These are phyloP conservation scores for Murina feae DNA, from an alignment of 2,113 vertebrate genomes.

Conservation along the genomic window DNA sequence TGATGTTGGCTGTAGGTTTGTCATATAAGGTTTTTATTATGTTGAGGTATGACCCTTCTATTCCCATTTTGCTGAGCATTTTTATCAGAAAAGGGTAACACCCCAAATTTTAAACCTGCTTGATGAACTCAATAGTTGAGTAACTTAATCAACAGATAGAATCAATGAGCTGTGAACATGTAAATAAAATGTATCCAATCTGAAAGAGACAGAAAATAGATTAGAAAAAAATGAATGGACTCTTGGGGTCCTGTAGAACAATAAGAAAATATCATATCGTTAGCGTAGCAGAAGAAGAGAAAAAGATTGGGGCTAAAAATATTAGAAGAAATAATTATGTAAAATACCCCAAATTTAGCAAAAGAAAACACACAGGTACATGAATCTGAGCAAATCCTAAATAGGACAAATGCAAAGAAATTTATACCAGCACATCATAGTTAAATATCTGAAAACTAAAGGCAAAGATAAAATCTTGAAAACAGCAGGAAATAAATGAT, in stretches of 20 bases:
- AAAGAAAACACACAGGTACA: neutral
- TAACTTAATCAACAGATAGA: conserved; percentile 10
- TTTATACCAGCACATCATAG: neutral
- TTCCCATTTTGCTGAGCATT: no score
- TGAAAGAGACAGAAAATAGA: neutral
- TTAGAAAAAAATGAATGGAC: neutral
- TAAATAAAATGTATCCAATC: conserved; percentile 16
- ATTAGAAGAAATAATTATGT: conserved; percentile 7
- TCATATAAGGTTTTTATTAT: no score
- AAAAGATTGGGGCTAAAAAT: neutral
- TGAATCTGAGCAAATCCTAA: conserved; percentile 21
- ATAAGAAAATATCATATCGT: neutral
- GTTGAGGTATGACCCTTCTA: no score
- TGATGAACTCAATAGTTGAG: neutral
- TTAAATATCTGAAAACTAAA: conserved; percentile 35
- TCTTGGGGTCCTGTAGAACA: neutral
- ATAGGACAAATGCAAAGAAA: neutral
- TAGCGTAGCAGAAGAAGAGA: neutral
- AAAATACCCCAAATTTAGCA: neutral
- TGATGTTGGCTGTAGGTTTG: no score
- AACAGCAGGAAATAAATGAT: neutral
- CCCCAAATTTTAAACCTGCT: conserved; percentile 17
- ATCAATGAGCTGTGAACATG: neutral
- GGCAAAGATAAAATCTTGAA: conserved; percentile 14
- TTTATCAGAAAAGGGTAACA: no score